Evolutionary conservation across 2,113 vertebrate species (phyloP).

Genomic region (Callionymus lyra): DNA sequence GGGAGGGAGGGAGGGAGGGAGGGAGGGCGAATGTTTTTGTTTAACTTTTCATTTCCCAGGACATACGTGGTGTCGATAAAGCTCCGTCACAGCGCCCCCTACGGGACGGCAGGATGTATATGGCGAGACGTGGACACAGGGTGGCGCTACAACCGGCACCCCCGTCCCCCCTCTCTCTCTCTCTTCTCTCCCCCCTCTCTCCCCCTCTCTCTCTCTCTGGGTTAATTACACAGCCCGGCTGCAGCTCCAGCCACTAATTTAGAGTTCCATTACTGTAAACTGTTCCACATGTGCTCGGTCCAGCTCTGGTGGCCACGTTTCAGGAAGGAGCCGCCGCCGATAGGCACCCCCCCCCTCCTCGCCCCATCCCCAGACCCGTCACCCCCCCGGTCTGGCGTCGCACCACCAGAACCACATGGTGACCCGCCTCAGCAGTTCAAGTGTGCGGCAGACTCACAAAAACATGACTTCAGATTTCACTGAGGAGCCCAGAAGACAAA

Average conservation of each 20-base stretch:
- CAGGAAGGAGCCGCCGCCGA: slow-evolving; percentile 66
- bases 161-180: slow-evolving; percentile 48
- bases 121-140: slow-evolving; percentile 23
- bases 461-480: slow-evolving; percentile 52
- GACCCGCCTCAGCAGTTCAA: slow-evolving; percentile 53
- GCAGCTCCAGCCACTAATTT: slow-evolving; percentile 78
- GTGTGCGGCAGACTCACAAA: slow-evolving; percentile 45
- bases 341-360: slow-evolving; percentile 63
- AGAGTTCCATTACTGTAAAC: slow-evolving; percentile 80
- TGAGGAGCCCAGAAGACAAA: slow-evolving; percentile 43
- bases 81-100: too few relatives aligned
- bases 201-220: slow-evolving; percentile 71
- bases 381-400: too few relatives aligned
- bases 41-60: too few relatives aligned
- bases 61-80: too few relatives aligned
- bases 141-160: slow-evolving; percentile 35
- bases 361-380: slow-evolving; percentile 20
- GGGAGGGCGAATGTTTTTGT: too few relatives aligned
- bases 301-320: slow-evolving; percentile 73
- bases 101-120: background rate
- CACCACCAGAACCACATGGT: slow-evolving; percentile 36
- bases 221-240: slow-evolving; percentile 78
- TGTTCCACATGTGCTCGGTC: slow-evolving; percentile 74
- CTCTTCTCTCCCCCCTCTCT: slow-evolving; percentile 58
- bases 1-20: too few relatives aligned